These are phyloP conservation scores for Aricia artaxerxes DNA, from an alignment of 2,888 invertebrate genomes.

Conservation along the genomic window DNA sequence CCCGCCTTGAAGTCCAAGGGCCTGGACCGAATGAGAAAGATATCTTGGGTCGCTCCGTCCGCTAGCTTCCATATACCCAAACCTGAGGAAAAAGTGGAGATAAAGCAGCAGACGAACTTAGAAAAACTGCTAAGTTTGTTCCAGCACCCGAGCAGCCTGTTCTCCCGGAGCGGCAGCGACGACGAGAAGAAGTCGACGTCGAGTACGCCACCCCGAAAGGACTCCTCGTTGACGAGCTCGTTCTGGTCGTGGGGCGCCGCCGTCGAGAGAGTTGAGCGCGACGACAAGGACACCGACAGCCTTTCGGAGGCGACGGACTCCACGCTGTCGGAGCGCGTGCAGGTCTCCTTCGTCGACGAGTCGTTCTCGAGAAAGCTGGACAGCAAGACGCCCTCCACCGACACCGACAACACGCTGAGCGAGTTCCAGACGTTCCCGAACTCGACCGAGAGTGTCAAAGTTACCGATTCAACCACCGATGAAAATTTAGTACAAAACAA, in stretches of 20 bases:
- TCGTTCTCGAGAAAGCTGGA: constrained; percentile 72
- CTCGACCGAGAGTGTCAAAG: constrained; percentile 50
- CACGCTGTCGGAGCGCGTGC: constrained; percentile 71
- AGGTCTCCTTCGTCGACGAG: constrained; percentile 72
- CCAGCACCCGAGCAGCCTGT: constrained; percentile 82
- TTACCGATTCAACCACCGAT: constrained; percentile 75
- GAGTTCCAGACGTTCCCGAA: constrained; percentile 70
- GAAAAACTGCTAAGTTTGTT: constrained; percentile 84
- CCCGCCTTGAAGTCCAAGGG: constrained; percentile 69
- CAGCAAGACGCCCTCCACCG: constrained; percentile 73
- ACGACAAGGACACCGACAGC: constrained; percentile 59
- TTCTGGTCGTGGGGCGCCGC: constrained; percentile 75
- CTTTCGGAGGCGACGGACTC: constrained; percentile 71
- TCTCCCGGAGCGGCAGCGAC: constrained; percentile 71
- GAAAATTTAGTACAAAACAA: constrained; percentile 74
- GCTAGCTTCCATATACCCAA: constrained; percentile 66
- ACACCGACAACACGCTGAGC: constrained; percentile 72
- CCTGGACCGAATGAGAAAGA: constrained; percentile 76
- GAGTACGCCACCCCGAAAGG: constrained; percentile 70
- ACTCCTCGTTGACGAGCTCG: constrained; percentile 67
- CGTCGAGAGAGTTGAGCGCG: constrained; percentile 56
- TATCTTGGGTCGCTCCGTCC: constrained; percentile 81
- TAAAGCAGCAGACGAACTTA: constrained; percentile 78
- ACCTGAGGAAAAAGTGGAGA: constrained; percentile 62
- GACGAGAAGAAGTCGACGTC: constrained; percentile 69